phyloP scores from a whole-genome alignment of 2,797 vertebrate species.

The Columba guinea region DNA sequence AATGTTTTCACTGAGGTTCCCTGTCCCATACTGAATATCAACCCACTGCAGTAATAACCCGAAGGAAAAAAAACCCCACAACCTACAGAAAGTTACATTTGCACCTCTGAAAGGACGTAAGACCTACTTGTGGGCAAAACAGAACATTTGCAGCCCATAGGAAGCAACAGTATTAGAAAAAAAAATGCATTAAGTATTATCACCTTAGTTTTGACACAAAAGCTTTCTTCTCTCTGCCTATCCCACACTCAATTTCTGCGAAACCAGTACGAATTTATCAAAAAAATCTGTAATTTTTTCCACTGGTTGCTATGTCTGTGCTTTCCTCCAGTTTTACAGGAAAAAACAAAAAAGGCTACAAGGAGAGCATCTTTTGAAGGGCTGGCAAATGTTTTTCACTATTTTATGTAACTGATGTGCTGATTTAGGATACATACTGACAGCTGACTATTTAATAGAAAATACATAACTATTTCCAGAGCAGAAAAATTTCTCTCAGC shows the following conservation, averaged over 20 bases:
- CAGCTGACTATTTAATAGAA: not conserved
- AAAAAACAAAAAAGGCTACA: not conserved
- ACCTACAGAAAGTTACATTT: not conserved
- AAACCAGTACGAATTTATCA: not conserved
- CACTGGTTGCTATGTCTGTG: not conserved
- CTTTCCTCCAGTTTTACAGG: not conserved
- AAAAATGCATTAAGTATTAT: not conserved
- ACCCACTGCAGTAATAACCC: not conserved
- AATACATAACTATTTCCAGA: not conserved
- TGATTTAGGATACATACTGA: not conserved
- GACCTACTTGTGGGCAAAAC: not conserved
- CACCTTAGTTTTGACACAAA: not conserved
- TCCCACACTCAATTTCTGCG: not conserved
- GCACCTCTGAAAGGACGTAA: not conserved
- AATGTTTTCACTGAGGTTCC: constrained; percentile 13
- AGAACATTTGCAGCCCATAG: not conserved
- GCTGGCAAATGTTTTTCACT: not conserved
- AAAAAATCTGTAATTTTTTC: not conserved
- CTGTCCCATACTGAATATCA: not conserved
- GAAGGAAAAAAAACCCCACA: not conserved
- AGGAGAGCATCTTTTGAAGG: not conserved
- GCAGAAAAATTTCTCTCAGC: not conserved
- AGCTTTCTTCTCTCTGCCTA: not conserved
- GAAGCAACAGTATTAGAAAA: not conserved
- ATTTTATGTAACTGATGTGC: no score